These are phyloP conservation scores for Zosterops borbonicus DNA, from an alignment of 2,113 vertebrate genomes.

Conservation along the genomic window DNA sequence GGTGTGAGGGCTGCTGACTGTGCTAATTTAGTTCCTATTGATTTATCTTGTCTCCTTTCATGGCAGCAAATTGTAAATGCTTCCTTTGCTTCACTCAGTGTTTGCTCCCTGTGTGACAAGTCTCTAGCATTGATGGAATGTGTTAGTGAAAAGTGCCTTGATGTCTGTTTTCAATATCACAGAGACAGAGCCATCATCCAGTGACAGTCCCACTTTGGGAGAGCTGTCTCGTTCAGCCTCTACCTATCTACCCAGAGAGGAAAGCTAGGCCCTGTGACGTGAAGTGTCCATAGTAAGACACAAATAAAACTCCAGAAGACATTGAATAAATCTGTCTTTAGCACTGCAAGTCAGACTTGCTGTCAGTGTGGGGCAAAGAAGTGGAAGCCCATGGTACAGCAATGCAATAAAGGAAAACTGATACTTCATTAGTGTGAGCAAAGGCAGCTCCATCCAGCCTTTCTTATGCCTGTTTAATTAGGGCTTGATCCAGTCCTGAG, in stretches of 20 bases:
- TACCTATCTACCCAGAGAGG: neutral
- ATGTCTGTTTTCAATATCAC: neutral
- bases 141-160: constrained; percentile 36
- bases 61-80: constrained; percentile 50
- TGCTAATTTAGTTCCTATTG: constrained; percentile 62
- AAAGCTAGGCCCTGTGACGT: neutral
- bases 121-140: constrained; percentile 45
- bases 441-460: neutral
- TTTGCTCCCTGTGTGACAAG: constrained; percentile 39
- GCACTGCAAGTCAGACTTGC: neutral
- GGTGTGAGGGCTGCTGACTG: constrained; percentile 45
- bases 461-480: neutral
- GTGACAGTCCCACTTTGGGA: neutral
- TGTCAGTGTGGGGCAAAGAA: neutral
- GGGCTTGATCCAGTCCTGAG: neutral
- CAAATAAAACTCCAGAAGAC: neutral
- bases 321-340: neutral
- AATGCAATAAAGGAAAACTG: neutral
- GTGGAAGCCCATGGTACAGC: neutral
- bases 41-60: constrained; percentile 60
- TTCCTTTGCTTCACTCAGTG: constrained; percentile 16
- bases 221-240: neutral
- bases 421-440: neutral
- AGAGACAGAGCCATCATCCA: neutral
- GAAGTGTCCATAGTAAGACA: neutral